A percentile compares a stretch with the other conserved stretches of the same genome.
Evolutionary conservation across 2,113 vertebrate species (phyloP).

Genomic region (Nothoprocta pentlandii): DNA sequence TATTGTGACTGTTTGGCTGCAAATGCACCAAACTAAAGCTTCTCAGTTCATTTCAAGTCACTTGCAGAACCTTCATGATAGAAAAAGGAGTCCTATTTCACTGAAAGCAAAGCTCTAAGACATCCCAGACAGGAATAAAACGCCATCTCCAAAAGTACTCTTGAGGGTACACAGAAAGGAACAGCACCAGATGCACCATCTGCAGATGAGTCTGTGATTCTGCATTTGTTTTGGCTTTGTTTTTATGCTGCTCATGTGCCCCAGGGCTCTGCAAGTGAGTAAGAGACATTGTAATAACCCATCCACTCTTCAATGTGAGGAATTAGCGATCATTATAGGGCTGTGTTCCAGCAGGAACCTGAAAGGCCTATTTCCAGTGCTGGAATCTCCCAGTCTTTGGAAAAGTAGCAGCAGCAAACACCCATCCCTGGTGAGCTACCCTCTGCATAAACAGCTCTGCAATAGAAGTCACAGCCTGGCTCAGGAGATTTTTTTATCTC

Average conservation of each 20-base stretch:
- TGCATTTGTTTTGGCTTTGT: neutral
- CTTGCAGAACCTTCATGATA: neutral
- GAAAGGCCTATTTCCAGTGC: neutral
- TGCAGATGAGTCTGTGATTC: slow-evolving; percentile 2
- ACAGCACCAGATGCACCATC: neutral
- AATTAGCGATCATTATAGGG: neutral
- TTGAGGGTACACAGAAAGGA: neutral
- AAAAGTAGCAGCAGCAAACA: slow-evolving; percentile 20
- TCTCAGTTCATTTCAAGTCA: neutral
- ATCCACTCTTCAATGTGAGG: neutral
- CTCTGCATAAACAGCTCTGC: slow-evolving; percentile 45
- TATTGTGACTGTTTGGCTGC: neutral
- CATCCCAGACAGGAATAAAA: neutral
- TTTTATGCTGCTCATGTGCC: neutral
- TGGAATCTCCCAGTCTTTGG: neutral
- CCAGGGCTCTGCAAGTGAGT: neutral
- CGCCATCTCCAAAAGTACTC: rapidly evolving
- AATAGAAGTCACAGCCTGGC: slow-evolving; percentile 8
- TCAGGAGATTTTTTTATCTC: slow-evolving; percentile 29
- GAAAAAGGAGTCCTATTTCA: neutral
- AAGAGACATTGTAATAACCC: neutral
- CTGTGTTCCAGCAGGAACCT: neutral
- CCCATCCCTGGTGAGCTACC: neutral
- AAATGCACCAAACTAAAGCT: neutral
- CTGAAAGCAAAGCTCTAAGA: neutral